phyloP scores from a whole-genome alignment of 2,888 invertebrate genomes.

The Dorcus parallelipipedus region DNA sequence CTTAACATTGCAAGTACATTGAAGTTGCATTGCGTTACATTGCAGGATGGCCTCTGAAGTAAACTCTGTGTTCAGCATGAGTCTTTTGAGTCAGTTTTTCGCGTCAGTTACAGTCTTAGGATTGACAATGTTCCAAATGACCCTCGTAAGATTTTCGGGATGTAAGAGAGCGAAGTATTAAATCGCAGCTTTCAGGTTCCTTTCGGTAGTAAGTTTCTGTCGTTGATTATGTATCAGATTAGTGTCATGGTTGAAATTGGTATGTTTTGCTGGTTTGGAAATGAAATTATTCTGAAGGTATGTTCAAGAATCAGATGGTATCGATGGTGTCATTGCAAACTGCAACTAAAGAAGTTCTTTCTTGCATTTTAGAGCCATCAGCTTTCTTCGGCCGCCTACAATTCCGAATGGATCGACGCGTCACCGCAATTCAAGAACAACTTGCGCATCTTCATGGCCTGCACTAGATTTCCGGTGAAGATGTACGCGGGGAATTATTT shows the following conservation, averaged over 20 bases:
- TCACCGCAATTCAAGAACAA: constrained; percentile 45
- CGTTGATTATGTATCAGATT: constrained; percentile 53
- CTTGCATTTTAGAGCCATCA: constrained; percentile 45
- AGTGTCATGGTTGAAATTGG: constrained; percentile 57
- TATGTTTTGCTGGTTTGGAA: constrained; percentile 58
- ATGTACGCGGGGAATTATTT: constrained; percentile 52
- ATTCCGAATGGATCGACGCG: constrained; percentile 44
- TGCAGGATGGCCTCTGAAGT: constrained; percentile 37
- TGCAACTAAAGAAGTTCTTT: no score
- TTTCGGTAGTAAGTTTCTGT: constrained; percentile 41
- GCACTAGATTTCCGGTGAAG: constrained; percentile 51
- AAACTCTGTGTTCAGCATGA: constrained; percentile 33
- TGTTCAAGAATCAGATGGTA: neutral
- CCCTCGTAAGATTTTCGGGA: constrained; percentile 21
- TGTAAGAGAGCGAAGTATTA: no score
- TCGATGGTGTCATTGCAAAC: no score
- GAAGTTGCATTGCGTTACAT: neutral
- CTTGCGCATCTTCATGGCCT: constrained; percentile 50
- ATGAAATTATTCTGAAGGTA: constrained; percentile 56
- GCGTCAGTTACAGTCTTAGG: constrained; percentile 43
- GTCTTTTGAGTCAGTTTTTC: constrained; percentile 39
- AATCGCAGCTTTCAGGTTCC: constrained; percentile 9
- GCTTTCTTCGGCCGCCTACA: constrained; percentile 48
- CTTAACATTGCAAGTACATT: neutral
- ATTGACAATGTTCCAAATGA: constrained; percentile 43